Conservation (phyloP, 2,888 invertebrate species). For the Spicauda simplicius region DNA sequence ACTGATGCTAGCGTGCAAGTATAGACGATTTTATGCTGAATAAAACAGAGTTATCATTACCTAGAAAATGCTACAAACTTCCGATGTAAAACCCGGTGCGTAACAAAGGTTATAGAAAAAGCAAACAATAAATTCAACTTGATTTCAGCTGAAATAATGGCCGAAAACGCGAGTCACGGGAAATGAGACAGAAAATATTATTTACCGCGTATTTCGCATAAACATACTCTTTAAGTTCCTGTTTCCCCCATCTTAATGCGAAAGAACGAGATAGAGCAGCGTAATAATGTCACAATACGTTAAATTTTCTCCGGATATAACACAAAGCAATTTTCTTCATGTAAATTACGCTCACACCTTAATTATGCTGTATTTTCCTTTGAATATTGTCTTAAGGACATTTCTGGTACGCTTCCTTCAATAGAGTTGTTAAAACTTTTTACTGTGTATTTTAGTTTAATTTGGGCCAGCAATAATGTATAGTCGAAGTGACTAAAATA, state of each 20-base stretch:
- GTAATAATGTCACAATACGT: conserved; percentile 3
- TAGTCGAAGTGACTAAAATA: no score
- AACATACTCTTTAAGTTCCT: neutral
- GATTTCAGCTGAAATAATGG: neutral
- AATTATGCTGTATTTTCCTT: conserved; percentile 5
- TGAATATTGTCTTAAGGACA: neutral
- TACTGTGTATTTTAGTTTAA: no score
- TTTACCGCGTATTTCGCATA: neutral
- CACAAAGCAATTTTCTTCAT: conserved; percentile 17
- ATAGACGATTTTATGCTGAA: no score
- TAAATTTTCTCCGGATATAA: conserved; percentile 4
- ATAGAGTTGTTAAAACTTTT: neutral
- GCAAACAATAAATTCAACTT: neutral
- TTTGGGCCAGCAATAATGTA: no score
- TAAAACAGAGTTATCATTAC: no score
- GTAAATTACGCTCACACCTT: conserved; percentile 11
- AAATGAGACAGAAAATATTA: neutral
- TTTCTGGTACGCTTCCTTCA: neutral
- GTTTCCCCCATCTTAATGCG: neutral
- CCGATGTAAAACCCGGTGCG: no score
- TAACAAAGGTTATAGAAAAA: no score
- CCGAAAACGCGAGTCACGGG: neutral
- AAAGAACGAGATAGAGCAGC: neutral
- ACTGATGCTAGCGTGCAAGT: no score
- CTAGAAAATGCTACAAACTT: no score